These are phyloP conservation scores for Nasalis larvatus DNA, from an alignment of 2,113 vertebrate species.

Conservation along the genomic window DNA sequence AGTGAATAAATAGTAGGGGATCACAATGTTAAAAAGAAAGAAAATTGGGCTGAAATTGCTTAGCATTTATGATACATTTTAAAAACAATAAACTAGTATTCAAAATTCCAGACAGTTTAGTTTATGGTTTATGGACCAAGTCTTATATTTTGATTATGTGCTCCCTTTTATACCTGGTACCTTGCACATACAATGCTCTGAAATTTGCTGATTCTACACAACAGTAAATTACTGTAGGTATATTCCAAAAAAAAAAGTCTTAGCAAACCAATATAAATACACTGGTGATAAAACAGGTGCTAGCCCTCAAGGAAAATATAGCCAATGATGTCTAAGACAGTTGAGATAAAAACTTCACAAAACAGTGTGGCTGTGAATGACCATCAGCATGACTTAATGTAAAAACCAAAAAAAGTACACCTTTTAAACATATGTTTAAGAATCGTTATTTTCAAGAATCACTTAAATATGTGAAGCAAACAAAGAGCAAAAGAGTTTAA, in stretches of 20 bases:
- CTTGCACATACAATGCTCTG: neutral
- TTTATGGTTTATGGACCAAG: constrained; percentile 25
- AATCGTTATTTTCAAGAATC: neutral
- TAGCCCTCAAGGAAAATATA: neutral
- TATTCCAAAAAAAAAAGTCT: neutral
- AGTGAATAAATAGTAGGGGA: neutral
- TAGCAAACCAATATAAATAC: constrained; percentile 14
- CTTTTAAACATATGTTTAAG: neutral
- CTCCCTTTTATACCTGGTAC: neutral
- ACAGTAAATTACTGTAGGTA: neutral
- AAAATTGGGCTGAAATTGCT: neutral
- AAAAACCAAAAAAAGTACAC: neutral
- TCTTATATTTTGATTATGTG: constrained; percentile 37
- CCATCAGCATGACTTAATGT: neutral
- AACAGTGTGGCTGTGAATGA: neutral
- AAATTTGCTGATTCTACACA: constrained; percentile 33
- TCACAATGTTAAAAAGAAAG: neutral
- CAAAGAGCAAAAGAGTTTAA: neutral
- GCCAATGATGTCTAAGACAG: neutral
- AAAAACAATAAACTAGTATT: constrained; percentile 33
- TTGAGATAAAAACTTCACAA: constrained; percentile 2
- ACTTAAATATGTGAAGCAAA: neutral
- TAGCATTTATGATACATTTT: constrained; percentile 39
- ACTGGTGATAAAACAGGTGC: neutral
- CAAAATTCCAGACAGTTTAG: constrained; percentile 40